phyloP scores from a whole-genome alignment of 2,113 vertebrate genomes.

The Spilogale gracilis region DNA sequence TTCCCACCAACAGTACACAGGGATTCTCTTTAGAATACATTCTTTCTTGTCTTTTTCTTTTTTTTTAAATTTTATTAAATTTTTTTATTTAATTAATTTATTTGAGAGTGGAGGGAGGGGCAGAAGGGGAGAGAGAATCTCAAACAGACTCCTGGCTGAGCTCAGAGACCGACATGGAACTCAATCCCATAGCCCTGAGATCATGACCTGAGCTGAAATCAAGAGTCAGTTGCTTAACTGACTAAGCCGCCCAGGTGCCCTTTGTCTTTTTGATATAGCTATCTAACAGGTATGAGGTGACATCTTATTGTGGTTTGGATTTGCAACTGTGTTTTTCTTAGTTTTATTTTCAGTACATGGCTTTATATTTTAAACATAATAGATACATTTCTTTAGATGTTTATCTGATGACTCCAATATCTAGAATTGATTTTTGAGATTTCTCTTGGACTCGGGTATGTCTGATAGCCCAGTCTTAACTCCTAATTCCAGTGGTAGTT shows the following conservation, averaged over 20 bases:
- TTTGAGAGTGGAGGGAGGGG: too few relatives aligned
- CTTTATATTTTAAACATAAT: not conserved
- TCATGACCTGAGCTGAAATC: too few relatives aligned
- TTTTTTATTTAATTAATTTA: too few relatives aligned
- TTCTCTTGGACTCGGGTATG: not conserved
- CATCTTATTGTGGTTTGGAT: not conserved
- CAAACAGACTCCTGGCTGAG: too few relatives aligned
- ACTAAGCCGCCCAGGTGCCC: not conserved
- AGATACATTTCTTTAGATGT: not conserved
- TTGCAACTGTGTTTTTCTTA: not conserved
- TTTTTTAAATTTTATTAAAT: not conserved
- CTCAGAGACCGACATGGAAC: too few relatives aligned
- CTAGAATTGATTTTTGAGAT: not conserved
- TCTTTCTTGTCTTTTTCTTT: too few relatives aligned
- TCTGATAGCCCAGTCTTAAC: not conserved
- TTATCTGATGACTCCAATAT: not conserved
- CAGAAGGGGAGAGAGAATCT: too few relatives aligned
- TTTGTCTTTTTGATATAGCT: not conserved
- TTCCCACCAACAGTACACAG: not conserved
- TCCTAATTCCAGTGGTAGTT: not conserved
- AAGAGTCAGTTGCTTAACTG: not conserved
- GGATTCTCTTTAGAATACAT: not conserved
- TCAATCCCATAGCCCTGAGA: too few relatives aligned
- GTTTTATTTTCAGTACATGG: not conserved
- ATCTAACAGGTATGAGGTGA: not conserved